Evolutionary conservation across 2,113 vertebrate species (phyloP).

Genomic region (Oncorhynchus clarkii): DNA sequence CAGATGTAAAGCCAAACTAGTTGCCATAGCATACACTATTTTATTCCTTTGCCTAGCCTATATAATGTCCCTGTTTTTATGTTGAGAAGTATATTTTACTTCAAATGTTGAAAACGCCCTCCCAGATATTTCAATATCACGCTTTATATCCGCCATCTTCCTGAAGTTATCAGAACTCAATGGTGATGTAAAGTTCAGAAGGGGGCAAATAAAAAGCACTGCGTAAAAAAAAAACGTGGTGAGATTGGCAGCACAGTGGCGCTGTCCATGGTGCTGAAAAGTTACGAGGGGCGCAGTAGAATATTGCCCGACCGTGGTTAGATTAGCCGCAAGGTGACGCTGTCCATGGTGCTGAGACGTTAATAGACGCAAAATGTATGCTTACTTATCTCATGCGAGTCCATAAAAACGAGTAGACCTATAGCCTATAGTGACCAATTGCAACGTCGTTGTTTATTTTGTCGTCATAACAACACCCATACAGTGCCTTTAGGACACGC

Average conservation of each 20-base stretch:
- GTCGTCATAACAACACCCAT: too few relatives aligned
- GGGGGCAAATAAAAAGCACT: too few relatives aligned
- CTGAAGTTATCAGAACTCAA: neutral
- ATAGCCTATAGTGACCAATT: neutral
- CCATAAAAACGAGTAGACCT: neutral
- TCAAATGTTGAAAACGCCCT: neutral
- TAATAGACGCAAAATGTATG: too few relatives aligned
- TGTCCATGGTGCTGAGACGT: neutral
- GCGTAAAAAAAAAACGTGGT: too few relatives aligned
- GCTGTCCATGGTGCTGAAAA: conserved; percentile 21
- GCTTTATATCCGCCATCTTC: neutral
- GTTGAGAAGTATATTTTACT: neutral
- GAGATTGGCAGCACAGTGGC: too few relatives aligned
- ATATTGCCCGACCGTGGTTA: neutral
- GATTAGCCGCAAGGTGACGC: neutral
- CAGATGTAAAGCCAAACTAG: too few relatives aligned
- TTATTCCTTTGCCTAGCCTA: too few relatives aligned
- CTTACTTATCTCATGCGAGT: neutral
- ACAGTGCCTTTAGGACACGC: too few relatives aligned
- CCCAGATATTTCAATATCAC: neutral
- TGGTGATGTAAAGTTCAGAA: too few relatives aligned
- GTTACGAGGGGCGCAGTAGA: too few relatives aligned
- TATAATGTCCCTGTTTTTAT: neutral
- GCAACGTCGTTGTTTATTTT: neutral
- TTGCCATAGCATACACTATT: too few relatives aligned